These are phyloP conservation scores for Pycnomerus fuliginosus DNA, from an alignment of 2,888 invertebrate species.

Conservation along the genomic window DNA sequence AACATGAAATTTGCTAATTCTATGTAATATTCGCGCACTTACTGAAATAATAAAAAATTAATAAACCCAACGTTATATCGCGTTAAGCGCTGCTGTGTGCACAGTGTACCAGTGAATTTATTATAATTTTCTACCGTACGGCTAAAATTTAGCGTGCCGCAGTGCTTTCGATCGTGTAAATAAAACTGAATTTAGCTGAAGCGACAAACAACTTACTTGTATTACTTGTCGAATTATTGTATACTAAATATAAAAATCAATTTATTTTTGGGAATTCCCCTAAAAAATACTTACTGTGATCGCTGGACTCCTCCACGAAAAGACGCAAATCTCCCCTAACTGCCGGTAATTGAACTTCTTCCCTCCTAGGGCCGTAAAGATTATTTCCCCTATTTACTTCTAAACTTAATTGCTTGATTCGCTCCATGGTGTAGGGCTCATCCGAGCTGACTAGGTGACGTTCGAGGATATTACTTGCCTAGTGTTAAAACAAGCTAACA, in stretches of 20 bases:
- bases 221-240: constrained; percentile 22
- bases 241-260: constrained; percentile 17
- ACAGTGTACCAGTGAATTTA: too few species aligned
- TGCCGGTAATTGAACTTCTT: constrained; percentile 67
- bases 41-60: too few species aligned
- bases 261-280: constrained; percentile 6
- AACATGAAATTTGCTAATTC: too few species aligned
- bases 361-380: constrained; percentile 36
- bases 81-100: too few species aligned
- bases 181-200: not conserved
- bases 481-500: constrained; percentile 28
- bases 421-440: constrained; percentile 77
- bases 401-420: constrained; percentile 69
- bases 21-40: too few species aligned
- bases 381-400: constrained; percentile 39
- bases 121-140: too few species aligned
- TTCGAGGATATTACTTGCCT: constrained; percentile 82
- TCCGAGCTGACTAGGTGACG: constrained; percentile 84
- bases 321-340: constrained; percentile 67
- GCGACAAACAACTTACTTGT: constrained; percentile 35
- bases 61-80: too few species aligned
- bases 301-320: constrained; percentile 68
- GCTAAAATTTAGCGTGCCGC: constrained; percentile 17
- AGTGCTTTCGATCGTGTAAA: constrained; percentile 11
- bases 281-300: constrained; percentile 69